phyloP scores from a whole-genome alignment of 2,888 invertebrate species.

The Platycnemis pennipes region DNA sequence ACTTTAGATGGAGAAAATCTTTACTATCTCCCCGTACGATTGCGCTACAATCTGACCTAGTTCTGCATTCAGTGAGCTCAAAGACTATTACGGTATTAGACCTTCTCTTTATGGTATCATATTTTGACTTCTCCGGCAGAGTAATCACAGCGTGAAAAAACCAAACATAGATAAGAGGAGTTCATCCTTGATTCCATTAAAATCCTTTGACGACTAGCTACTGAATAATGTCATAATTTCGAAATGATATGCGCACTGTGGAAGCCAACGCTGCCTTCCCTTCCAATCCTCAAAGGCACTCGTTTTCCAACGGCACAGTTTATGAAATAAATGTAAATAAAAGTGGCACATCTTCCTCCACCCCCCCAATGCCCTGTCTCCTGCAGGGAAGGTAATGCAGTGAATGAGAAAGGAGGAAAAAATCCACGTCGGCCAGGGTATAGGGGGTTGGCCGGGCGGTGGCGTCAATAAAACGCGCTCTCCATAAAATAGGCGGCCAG shows the following conservation, averaged over 20 bases:
- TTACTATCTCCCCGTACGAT: background rate
- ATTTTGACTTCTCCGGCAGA: background rate
- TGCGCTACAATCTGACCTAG: background rate
- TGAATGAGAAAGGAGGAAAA: background rate
- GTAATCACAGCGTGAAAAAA: background rate
- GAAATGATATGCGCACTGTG: too few species aligned
- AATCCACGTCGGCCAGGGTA: background rate
- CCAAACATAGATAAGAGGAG: background rate
- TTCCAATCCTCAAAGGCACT: background rate
- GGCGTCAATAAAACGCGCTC: conserved; percentile 39
- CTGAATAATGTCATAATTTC: background rate
- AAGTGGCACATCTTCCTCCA: background rate
- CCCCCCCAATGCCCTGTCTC: background rate
- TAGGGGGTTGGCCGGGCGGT: background rate
- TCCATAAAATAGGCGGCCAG: conserved; percentile 47
- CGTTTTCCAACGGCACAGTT: background rate
- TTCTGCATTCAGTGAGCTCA: background rate
- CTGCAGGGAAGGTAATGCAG: background rate
- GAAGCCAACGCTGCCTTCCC: background rate
- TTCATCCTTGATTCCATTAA: background rate
- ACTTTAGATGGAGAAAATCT: background rate
- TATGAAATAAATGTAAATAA: background rate
- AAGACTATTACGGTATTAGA: background rate
- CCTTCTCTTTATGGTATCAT: background rate
- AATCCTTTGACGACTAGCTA: background rate